Base-by-base conservation (phyloP, 1,140 invertebrate genomes). In the Aphaenogaster rudis region DNA sequence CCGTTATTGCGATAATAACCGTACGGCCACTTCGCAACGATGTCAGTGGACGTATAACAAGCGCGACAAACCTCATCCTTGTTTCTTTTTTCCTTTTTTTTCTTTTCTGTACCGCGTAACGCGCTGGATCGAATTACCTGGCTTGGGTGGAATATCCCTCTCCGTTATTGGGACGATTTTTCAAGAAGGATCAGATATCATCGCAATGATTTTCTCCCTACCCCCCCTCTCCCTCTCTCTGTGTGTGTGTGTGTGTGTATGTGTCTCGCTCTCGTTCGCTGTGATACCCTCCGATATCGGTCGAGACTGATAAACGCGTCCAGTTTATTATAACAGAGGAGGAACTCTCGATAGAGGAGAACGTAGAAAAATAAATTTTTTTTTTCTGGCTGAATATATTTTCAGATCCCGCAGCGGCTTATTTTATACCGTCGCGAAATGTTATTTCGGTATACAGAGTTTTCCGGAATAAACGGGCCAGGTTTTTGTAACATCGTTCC, bases 1-100 rank as follows among this genome's bases (percentile, higher is more conserved):
- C 80, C 13, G 80, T 61, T 84, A 74, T 74, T 33, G 69, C 52
- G 69, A 74, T 84, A 84, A 74, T 84, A 84, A 76, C 42, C 80
- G 36, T 72, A 81, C 50, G 45, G 80, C 80, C 42, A 84, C 69
- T 84, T 84, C 13, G 80, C 57, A 74, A 76, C 42, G 28, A 61
- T 84, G 80, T 84, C 69, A 74, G 54, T n/a, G 80, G 42, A 84
- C 42, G 28, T 72, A 59, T 61, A 74, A 82, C 80, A 28, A 82
- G 54, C 67, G 28, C 80, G 33, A 63, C 42, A 54, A 76, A 69
- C 48, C n/a, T 28, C 28, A 28, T 1, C 28, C 28, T 28, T 15
- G 11, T 59, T 15, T 48, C 17, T 11, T 36, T 17, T 21, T 15
- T 5, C 28, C 4, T 45, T 45, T 59, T 11, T 21, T 17, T 3